These are phyloP conservation scores for Prenolepis imparis DNA, from an alignment of 2,888 invertebrate genomes.

Conservation along the genomic window DNA sequence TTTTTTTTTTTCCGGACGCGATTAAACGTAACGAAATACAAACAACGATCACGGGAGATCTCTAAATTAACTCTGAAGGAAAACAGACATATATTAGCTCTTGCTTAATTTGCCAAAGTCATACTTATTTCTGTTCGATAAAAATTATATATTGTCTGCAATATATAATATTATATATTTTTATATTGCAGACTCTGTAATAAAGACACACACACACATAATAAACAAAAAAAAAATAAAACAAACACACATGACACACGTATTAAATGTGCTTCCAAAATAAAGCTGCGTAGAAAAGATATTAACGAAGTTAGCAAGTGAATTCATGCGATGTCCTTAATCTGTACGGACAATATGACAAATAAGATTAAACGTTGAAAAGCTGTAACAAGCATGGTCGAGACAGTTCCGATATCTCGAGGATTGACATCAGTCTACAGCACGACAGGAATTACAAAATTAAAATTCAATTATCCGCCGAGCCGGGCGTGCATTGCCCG, in stretches of 20 bases:
- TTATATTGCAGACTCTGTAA: not conserved
- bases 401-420: constrained; percentile 72
- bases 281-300: not conserved
- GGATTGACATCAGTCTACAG: constrained; percentile 70
- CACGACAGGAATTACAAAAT: constrained; percentile 78
- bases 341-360: not conserved
- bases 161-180: too few species aligned
- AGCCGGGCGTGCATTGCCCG: constrained; percentile 65
- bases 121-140: not conserved
- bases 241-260: not conserved
- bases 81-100: not conserved
- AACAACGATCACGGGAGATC: constrained; percentile 79
- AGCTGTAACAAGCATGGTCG: constrained; percentile 57
- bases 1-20: constrained; percentile 74
- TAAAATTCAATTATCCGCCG: constrained; percentile 81
- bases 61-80: constrained; percentile 58
- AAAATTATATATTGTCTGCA: constrained; percentile 7
- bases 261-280: not conserved
- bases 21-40: constrained; percentile 86
- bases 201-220: not conserved
- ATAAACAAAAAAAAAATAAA: not conserved
- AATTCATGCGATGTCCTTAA: constrained; percentile 1
- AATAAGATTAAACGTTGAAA: constrained; percentile 27
- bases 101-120: not conserved
- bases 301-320: not conserved